phyloP scores from a whole-genome alignment of 1,140 invertebrate species.

The Magallana ariakensis region DNA sequence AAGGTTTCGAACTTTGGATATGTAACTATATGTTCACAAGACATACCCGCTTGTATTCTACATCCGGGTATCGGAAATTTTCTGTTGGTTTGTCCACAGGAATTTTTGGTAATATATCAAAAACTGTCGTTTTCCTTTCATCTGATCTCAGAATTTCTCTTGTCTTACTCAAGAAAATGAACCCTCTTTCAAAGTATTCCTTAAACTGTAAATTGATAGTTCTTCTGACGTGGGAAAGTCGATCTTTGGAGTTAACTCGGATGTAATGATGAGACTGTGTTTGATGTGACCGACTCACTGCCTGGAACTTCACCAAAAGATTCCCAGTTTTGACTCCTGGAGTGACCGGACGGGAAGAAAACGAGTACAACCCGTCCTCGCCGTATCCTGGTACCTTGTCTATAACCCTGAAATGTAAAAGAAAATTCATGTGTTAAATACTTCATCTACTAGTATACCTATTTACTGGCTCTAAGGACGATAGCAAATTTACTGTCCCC shows the following conservation, averaged over 20 bases:
- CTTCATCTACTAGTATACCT: too few species aligned
- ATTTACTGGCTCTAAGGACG: too few species aligned
- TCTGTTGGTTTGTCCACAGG: constrained; percentile 25
- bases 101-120: constrained; percentile 63
- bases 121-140: constrained; percentile 54
- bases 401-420: constrained; percentile 43
- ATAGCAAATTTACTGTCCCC: too few species aligned
- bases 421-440: not conserved
- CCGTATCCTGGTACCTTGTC: constrained; percentile 7
- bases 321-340: constrained; percentile 45
- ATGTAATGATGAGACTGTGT: constrained; percentile 45
- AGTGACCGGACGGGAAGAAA: constrained; percentile 53
- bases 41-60: constrained; percentile 65
- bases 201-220: constrained; percentile 49
- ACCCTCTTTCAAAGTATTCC: constrained; percentile 60
- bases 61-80: constrained; percentile 59
- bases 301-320: constrained; percentile 51
- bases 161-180: constrained; percentile 62
- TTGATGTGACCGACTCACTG: constrained; percentile 51
- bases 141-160: constrained; percentile 53
- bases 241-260: constrained; percentile 43
- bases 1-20: not conserved
- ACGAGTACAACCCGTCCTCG: constrained; percentile 46
- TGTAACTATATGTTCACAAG: not conserved
- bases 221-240: constrained; percentile 42